A percentile compares a stretch with the other conserved stretches of the same genome.
These are phyloP conservation scores for Gymnoscopelus microlampas DNA, from an alignment of 2,797 vertebrate genomes.

Conservation along the genomic window DNA sequence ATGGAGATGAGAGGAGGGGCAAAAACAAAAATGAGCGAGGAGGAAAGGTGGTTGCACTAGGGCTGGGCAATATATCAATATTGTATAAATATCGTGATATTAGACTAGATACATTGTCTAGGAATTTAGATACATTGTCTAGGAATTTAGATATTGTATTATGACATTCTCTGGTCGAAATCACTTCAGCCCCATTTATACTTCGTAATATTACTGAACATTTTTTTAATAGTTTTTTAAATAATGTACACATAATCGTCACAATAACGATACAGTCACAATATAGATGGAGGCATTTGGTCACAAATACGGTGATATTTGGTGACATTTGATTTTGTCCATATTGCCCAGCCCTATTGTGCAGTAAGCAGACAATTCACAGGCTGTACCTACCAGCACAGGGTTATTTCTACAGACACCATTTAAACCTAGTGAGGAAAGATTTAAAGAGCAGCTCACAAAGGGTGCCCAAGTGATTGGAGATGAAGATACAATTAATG, in stretches of 20 bases:
- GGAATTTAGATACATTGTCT: neutral
- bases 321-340: too few species aligned
- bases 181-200: too few species aligned
- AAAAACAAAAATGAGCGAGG: constrained; percentile 14
- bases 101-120: neutral
- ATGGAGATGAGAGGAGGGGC: constrained; percentile 11
- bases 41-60: neutral
- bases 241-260: too few species aligned
- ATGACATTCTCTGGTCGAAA: too few species aligned
- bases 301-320: too few species aligned
- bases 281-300: too few species aligned
- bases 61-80: neutral
- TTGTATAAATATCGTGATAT: neutral
- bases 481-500: constrained; percentile 77
- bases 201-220: too few species aligned
- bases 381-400: constrained; percentile 86
- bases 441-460: constrained; percentile 85
- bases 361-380: constrained; percentile 73
- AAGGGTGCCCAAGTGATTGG: constrained; percentile 77
- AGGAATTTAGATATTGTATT: too few species aligned
- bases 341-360: too few species aligned
- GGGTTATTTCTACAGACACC: constrained; percentile 87
- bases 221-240: too few species aligned
- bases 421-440: constrained; percentile 89
- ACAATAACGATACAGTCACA: too few species aligned